Evolutionary conservation across 2,113 vertebrate genomes (phyloP), one percentile per base, ranked within the genome.

Genomic region (Stigmatopora nigra): DNA sequence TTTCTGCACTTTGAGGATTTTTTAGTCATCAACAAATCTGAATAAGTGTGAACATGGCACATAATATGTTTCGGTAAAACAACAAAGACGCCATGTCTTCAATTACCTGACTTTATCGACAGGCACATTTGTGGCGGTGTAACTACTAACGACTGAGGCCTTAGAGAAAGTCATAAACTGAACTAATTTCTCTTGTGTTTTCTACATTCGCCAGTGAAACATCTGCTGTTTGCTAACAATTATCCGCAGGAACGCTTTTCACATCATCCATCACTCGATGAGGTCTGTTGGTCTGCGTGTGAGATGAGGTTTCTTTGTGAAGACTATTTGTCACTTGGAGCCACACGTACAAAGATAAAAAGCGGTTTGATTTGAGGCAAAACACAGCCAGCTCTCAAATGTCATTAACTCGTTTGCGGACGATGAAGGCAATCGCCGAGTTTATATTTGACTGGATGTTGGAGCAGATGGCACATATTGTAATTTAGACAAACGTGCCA

Each of bases 221-320:
- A 61, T 61, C 59, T 61, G 59, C 59, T 61, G 59, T 61, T 61
- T 61, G 59, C 59, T 45, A 44, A 61, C 59, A 61, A 56, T 60
- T 60, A 60, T 44, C 58, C 35, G 58, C 38, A 44, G 35, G 38
- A 60, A 41, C 17, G n/a, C 38, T 44, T 44, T 44, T 41, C 58
- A 45, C 59, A 20, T 45, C 59, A 45, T 61, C 59, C 41, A 22
- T 61, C 59, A 61, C 59, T 56, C 53, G 22, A 13, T 2, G 22
- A 15, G 53, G 38, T 22, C 2, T 44, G 36, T 61, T 44, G 41
- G 5, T 14, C 58, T 45, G 19, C 12, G 31, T 22, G 59, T 1
- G 13, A 61, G 38, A 61, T 45, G 41, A 22, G 59, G 19, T 45
- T 61, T 41, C 41, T 61, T 12, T n/a, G 38, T 14, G n/a, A 38